Percentiles rank a stretch among this genome's conserved stretches.
These are phyloP conservation scores for Stomatorhinus walkeri DNA, from an alignment of 2,797 vertebrate species.

Conservation along the genomic window DNA sequence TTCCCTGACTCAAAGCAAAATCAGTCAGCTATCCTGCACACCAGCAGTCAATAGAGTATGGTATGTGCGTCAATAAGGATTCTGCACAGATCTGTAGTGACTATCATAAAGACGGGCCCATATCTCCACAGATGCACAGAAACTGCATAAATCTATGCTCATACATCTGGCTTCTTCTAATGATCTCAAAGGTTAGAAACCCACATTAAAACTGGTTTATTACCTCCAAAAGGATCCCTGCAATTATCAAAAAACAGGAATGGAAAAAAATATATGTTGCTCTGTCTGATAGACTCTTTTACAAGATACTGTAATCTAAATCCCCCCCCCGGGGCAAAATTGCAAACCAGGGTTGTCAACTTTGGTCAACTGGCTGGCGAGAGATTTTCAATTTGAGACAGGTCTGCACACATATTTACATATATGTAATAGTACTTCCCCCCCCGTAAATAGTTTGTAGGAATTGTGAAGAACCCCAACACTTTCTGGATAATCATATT, in stretches of 20 bases:
- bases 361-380: not conserved
- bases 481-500: not conserved
- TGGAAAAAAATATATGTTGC: not conserved
- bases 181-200: conserved; percentile 1
- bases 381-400: not conserved
- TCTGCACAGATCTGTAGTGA: not conserved
- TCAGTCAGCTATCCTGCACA: not conserved
- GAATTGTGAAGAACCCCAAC: not conserved
- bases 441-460: not conserved
- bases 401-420: not conserved
- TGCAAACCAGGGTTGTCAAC: not conserved
- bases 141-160: not conserved
- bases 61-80: not conserved
- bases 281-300: not conserved
- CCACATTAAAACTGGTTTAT: not conserved
- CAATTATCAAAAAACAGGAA: not conserved
- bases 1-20: not conserved
- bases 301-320: not conserved
- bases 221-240: not conserved
- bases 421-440: not conserved
- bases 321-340: not conserved
- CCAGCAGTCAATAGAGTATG: not conserved
- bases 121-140: not conserved
- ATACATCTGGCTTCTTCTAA: not conserved
- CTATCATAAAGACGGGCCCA: not conserved